These are phyloP conservation scores for Onthophagus sagittarius DNA, from an alignment of 2,888 invertebrate species.

Conservation along the genomic window DNA sequence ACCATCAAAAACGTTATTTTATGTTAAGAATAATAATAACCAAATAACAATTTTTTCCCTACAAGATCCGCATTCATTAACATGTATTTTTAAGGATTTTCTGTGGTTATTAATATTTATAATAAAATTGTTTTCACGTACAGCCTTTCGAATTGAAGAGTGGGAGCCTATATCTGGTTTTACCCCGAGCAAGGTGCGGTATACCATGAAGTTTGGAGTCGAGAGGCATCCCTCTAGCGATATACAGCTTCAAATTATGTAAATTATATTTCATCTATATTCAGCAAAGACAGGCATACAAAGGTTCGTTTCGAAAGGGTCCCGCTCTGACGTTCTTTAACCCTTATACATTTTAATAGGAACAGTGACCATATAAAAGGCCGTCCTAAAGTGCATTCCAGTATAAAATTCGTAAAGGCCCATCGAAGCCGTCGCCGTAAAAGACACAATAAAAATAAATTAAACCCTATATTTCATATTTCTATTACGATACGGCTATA, in stretches of 20 bases:
- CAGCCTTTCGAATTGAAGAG: neutral
- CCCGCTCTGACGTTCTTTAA: constrained; percentile 8
- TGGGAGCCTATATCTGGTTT: neutral
- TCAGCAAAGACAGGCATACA: constrained; percentile 9
- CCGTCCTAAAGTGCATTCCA: neutral
- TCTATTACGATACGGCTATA: neutral
- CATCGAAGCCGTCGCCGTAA: neutral
- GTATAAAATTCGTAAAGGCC: neutral
- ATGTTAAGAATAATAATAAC: too few relatives aligned
- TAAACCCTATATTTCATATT: neutral
- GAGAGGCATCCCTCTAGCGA: constrained; percentile 2
- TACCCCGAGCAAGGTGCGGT: neutral
- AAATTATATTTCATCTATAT: constrained; percentile 14
- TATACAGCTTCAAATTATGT: constrained; percentile 7
- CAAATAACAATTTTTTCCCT: neutral
- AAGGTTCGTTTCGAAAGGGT: neutral
- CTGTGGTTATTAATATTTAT: neutral
- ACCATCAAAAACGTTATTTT: too few relatives aligned
- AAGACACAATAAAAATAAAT: neutral
- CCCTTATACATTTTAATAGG: constrained; percentile 12
- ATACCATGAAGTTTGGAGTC: neutral
- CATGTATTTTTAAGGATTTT: neutral
- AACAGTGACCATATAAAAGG: neutral
- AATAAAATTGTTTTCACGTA: neutral
- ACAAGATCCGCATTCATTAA: neutral